A percentile compares a stretch with the other conserved stretches of the same genome.
These are phyloP conservation scores for Gisinianus flammeolus DNA, from an alignment of 2,888 invertebrate genomes.

Conservation along the genomic window DNA sequence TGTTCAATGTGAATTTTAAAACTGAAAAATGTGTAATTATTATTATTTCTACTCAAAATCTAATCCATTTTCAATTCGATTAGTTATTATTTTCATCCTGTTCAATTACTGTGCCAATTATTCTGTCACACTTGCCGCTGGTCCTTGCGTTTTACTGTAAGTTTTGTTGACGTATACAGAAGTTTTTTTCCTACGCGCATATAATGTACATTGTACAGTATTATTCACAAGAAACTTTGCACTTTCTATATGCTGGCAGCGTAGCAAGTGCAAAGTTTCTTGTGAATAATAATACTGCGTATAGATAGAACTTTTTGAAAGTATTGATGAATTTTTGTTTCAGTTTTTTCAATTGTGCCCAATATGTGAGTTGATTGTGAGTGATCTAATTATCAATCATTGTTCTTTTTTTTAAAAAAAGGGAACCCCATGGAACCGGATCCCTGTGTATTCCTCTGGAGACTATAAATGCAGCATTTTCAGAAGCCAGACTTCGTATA, in stretches of 20 bases:
- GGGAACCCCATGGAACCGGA: slow-evolving; percentile 4
- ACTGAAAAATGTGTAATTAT: not conserved
- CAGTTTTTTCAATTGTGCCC: not conserved
- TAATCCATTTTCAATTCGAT: not conserved
- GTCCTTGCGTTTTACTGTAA: slow-evolving; percentile 51
- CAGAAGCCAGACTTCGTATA: slow-evolving; percentile 40
- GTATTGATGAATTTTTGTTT: no score
- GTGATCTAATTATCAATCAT: not conserved
- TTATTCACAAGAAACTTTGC: no score
- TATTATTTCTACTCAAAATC: not conserved
- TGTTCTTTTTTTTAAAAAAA: not conserved
- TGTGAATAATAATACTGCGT: no score
- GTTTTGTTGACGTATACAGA: slow-evolving; percentile 1
- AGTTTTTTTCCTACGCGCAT: not conserved
- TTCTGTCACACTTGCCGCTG: slow-evolving; percentile 13
- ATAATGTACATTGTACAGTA: no score
- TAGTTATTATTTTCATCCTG: not conserved
- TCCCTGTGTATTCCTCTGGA: slow-evolving; percentile 48
- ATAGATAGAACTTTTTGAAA: not conserved
- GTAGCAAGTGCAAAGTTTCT: no score
- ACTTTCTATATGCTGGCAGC: no score
- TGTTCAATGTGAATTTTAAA: not conserved
- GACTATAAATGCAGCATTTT: slow-evolving; percentile 50
- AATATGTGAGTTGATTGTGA: not conserved
- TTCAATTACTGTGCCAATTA: not conserved